Percentiles rank a stretch among this genome's conserved stretches.
These are phyloP conservation scores for Phasia obesa DNA, from an alignment of 2,888 invertebrate species.

Conservation along the genomic window DNA sequence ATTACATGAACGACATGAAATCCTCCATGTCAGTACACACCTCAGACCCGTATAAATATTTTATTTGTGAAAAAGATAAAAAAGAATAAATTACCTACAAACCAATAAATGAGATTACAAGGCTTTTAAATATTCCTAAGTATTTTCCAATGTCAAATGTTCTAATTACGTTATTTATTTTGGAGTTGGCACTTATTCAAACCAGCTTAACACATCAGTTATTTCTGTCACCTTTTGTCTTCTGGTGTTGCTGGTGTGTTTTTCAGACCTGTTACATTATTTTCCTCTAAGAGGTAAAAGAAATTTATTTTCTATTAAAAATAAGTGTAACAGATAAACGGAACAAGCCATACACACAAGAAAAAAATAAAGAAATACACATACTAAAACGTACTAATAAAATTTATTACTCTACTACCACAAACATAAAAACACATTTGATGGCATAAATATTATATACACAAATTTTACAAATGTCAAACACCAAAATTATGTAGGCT, in stretches of 20 bases:
- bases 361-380: background rate
- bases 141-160: slow-evolving; percentile 28
- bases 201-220: slow-evolving; percentile 30
- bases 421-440: no score
- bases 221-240: slow-evolving; percentile 9
- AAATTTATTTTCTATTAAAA: no score
- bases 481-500: no score
- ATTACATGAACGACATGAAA: slow-evolving; percentile 1
- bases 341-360: background rate
- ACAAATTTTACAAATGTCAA: no score
- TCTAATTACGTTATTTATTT: slow-evolving; percentile 41
- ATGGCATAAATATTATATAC: no score
- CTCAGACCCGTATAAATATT: slow-evolving; percentile 4
- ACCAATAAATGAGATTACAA: slow-evolving; percentile 12
- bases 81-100: background rate
- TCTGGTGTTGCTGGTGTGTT: background rate
- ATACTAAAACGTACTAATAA: background rate
- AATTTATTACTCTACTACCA: background rate
- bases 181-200: slow-evolving; percentile 22
- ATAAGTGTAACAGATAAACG: background rate
- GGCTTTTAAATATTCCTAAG: slow-evolving; percentile 19
- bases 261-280: background rate
- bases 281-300: background rate
- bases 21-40: background rate
- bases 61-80: background rate